phyloP scores from a whole-genome alignment of 2,888 invertebrate species.

The Alviniconcha strummeri region DNA sequence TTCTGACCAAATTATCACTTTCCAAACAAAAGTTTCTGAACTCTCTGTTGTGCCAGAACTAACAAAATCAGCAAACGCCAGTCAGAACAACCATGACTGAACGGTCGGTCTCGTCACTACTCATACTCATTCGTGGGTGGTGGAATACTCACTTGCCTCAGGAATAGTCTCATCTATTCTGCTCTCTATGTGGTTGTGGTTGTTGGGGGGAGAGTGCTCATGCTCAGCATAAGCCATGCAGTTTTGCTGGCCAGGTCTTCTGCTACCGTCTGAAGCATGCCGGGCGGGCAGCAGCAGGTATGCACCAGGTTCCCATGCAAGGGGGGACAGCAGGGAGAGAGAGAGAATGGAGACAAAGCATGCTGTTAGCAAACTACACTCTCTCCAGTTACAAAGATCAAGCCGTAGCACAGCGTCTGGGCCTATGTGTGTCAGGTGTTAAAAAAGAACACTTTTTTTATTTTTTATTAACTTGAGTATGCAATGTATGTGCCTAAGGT shows the following conservation, averaged over 20 bases:
- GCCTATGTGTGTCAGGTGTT: too few species aligned
- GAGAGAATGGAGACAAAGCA: slow-evolving; percentile 11
- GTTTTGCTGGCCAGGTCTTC: slow-evolving; percentile 31
- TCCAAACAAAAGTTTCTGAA: too few species aligned
- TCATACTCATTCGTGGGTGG: not conserved
- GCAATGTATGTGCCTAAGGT: too few species aligned
- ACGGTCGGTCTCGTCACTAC: not conserved
- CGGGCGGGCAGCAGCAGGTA: not conserved
- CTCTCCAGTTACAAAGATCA: not conserved
- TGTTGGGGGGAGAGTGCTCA: slow-evolving; percentile 37
- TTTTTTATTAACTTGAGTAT: too few species aligned
- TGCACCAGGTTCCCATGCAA: slow-evolving; percentile 13
- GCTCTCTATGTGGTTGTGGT: slow-evolving; percentile 42
- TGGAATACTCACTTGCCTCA: slow-evolving; percentile 47
- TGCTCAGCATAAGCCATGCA: slow-evolving; percentile 39
- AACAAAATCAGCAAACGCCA: too few species aligned
- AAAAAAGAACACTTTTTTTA: too few species aligned
- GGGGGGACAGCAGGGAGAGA: too few species aligned
- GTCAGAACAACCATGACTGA: too few species aligned
- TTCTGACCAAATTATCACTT: too few species aligned
- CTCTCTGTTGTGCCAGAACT: too few species aligned
- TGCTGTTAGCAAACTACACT: not conserved
- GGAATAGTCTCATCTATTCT: slow-evolving; percentile 48
- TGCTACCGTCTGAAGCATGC: slow-evolving; percentile 35
- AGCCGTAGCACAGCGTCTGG: too few species aligned